phyloP scores from a whole-genome alignment of 2,113 vertebrate species.

The Charadrius vociferus region DNA sequence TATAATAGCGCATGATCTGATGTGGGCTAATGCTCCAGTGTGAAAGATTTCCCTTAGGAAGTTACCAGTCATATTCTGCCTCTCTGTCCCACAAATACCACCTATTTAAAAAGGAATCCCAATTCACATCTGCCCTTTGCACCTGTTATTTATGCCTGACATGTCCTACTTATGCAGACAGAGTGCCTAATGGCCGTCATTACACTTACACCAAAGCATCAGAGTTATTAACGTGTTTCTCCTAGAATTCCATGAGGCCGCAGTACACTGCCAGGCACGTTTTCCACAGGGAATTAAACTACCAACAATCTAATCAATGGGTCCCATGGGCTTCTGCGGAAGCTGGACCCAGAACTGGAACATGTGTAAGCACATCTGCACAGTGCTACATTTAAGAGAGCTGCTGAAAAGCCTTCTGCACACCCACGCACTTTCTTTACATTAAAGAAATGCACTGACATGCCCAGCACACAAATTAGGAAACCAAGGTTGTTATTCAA shows the following conservation, averaged over 20 bases:
- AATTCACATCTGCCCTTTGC: not conserved
- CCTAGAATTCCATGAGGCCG: not conserved
- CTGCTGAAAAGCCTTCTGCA: not conserved
- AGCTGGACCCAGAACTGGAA: not conserved
- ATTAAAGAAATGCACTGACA: not conserved
- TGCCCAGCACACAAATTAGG: not conserved
- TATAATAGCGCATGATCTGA: not conserved
- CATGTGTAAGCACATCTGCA: not conserved
- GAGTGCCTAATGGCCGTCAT: too few relatives aligned
- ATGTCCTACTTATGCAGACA: not conserved
- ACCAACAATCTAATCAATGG: too few relatives aligned
- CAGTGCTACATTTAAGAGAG: rapidly evolving
- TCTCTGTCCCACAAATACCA: not conserved
- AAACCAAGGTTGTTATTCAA: not conserved
- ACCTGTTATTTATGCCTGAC: not conserved
- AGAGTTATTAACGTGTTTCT: not conserved
- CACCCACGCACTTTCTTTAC: not conserved
- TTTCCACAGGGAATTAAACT: not conserved
- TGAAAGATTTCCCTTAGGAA: not conserved
- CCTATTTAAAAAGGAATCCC: not conserved
- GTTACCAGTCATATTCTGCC: not conserved
- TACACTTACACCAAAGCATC: not conserved
- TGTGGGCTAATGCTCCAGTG: not conserved
- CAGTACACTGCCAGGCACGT: not conserved
- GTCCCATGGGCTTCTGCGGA: not conserved